Percentiles rank a stretch among this genome's conserved stretches.
phyloP scores from a whole-genome alignment of 2,888 invertebrate species.

The Nephrocerus scutellatus region DNA sequence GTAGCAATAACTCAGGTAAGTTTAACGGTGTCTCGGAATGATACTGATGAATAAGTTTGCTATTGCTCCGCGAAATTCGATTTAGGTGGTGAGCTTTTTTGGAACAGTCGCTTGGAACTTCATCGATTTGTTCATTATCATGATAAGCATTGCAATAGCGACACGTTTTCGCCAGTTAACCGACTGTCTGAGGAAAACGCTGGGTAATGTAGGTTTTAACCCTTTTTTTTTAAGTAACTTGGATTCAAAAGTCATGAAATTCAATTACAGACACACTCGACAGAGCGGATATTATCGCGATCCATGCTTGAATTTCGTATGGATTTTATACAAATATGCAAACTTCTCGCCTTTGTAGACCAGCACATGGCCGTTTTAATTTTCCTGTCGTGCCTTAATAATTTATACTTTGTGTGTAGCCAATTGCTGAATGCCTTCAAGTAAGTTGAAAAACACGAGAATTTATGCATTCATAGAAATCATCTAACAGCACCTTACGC shows the following conservation, averaged over 20 bases:
- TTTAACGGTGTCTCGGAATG: too few species aligned
- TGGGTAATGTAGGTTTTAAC: too few species aligned
- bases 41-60: too few species aligned
- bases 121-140: conserved; percentile 18
- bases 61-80: too few species aligned
- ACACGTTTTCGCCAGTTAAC: conserved; percentile 16
- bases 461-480: neutral
- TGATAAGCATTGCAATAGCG: conserved; percentile 17
- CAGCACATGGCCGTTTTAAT: conserved; percentile 16
- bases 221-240: too few species aligned
- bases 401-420: conserved; percentile 16
- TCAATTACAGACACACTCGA: too few species aligned
- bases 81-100: conserved; percentile 14
- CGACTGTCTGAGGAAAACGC: too few species aligned
- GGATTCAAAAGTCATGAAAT: too few species aligned
- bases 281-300: too few species aligned
- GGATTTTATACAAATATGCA: conserved; percentile 18
- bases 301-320: conserved; percentile 16
- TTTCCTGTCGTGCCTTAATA: conserved; percentile 18
- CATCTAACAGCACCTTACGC: conserved; percentile 10
- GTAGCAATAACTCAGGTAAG: too few species aligned
- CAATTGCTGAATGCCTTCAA: conserved; percentile 14
- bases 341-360: conserved; percentile 15
- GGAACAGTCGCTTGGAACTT: conserved; percentile 20
- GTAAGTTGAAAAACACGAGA: conserved; percentile 1